Percentiles rank a stretch among this genome's conserved stretches.
Evolutionary conservation across 30 jellyfish, hydroid and myxozoan species (phyloP).

Genomic region (Aurelia sp.): DNA sequence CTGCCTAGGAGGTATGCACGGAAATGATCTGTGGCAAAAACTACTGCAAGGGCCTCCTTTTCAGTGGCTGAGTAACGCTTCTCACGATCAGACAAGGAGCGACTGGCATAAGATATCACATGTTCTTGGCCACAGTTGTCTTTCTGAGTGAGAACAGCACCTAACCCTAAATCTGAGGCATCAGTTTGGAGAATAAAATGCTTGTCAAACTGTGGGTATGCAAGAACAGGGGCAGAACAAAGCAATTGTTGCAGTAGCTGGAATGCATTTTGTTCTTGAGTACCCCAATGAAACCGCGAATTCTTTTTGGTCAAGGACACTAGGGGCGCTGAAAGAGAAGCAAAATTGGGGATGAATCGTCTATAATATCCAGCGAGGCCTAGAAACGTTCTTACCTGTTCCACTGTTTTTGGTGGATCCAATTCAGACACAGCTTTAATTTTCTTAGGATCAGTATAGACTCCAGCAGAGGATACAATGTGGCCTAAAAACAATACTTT

Average conservation of each 20-base stretch:
- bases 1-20: constrained; percentile 43
- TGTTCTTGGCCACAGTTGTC: constrained; percentile 21
- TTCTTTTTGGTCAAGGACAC: constrained; percentile 33
- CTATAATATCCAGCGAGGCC: constrained; percentile 66
- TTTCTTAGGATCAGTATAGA: constrained; percentile 43
- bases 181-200: constrained; percentile 52
- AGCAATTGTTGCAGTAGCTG: constrained; percentile 13
- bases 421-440: constrained; percentile 36
- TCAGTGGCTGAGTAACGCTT: constrained; percentile 50
- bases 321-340: constrained; percentile 36
- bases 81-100: constrained; percentile 37
- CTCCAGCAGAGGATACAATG: constrained; percentile 12
- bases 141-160: constrained; percentile 54
- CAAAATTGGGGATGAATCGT: constrained; percentile 32
- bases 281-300: constrained; percentile 25
- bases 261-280: constrained; percentile 13
- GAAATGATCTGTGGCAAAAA: constrained; percentile 38
- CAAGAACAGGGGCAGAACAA: constrained; percentile 48
- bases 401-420: constrained; percentile 18
- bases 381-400: constrained; percentile 54
- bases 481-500: constrained; percentile 45
- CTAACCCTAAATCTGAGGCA: constrained; percentile 62
- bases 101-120: constrained; percentile 50
- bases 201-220: constrained; percentile 34
- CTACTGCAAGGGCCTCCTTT: constrained; percentile 67